Percentiles rank a stretch among this genome's conserved stretches.
phyloP scores from a whole-genome alignment of 2,888 invertebrate genomes.

The Chymomyza procnemis region DNA sequence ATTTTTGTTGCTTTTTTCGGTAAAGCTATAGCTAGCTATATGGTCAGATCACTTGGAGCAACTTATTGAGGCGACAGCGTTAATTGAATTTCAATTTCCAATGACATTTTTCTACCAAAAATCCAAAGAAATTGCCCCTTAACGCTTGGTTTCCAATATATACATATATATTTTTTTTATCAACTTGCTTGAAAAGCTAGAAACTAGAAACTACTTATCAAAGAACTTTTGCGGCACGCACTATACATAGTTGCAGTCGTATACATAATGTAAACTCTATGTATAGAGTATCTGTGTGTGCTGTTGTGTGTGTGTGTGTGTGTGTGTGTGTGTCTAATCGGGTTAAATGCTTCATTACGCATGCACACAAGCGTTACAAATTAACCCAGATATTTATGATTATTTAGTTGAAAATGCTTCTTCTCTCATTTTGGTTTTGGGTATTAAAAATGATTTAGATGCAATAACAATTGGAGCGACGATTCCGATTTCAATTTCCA shows the following conservation, averaged over 20 bases:
- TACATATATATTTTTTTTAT: slow-evolving; percentile 5
- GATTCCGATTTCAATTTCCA: background rate
- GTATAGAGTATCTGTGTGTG: background rate
- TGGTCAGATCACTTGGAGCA: background rate
- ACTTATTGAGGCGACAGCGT: slow-evolving; percentile 54
- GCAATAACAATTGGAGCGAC: slow-evolving; percentile 18
- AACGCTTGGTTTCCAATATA: slow-evolving; percentile 1
- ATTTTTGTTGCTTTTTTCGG: background rate
- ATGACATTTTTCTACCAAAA: slow-evolving; percentile 40
- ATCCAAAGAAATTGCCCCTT: background rate
- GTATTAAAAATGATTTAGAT: slow-evolving; percentile 57
- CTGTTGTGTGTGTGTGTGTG: background rate
- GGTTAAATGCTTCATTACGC: slow-evolving; percentile 67
- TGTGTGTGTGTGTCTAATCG: slow-evolving; percentile 38
- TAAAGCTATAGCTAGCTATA: background rate
- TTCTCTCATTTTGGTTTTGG: slow-evolving; percentile 31
- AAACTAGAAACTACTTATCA: slow-evolving; percentile 38
- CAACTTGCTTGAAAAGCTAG: slow-evolving; percentile 36
- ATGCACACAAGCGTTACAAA: slow-evolving; percentile 72
- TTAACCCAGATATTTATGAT: slow-evolving; percentile 73
- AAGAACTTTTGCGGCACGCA: background rate
- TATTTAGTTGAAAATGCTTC: slow-evolving; percentile 40
- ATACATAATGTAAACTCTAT: too few species aligned
- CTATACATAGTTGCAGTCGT: background rate
- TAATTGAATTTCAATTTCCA: slow-evolving; percentile 67